Evolutionary conservation across 2,113 vertebrate species (phyloP).

Genomic region (Boleophthalmus pectinirostris): DNA sequence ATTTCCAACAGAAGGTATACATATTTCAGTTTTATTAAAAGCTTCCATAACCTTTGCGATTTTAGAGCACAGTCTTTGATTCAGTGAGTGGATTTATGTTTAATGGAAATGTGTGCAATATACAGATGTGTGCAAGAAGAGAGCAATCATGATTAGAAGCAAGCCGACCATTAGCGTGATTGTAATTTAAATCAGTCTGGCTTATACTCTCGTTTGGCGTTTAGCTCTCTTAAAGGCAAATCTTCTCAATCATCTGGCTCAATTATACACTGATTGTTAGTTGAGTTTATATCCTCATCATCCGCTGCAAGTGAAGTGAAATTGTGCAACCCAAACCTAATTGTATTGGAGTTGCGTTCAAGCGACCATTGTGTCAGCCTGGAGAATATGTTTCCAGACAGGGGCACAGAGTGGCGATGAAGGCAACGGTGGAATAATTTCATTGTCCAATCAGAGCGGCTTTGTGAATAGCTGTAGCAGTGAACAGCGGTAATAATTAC

Average conservation of each 20-base stretch:
- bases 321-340: constrained; percentile 30
- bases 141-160: constrained; percentile 29
- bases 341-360: constrained; percentile 11
- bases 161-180: constrained; percentile 39
- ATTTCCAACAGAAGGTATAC: neutral
- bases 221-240: constrained; percentile 39
- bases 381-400: constrained; percentile 1
- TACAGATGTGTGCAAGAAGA: constrained; percentile 40
- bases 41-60: neutral
- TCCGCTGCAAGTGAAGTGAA: constrained; percentile 16
- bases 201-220: constrained; percentile 27
- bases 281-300: constrained; percentile 29
- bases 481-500: constrained; percentile 3
- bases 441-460: constrained; percentile 21
- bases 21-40: neutral
- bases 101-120: constrained; percentile 26
- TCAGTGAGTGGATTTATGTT: constrained; percentile 19
- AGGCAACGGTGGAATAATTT: constrained; percentile 12
- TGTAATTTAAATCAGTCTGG: constrained; percentile 43
- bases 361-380: neutral
- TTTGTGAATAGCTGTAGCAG: neutral
- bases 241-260: constrained; percentile 36
- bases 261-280: constrained; percentile 50
- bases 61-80: neutral
- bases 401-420: constrained; percentile 2